Base-by-base conservation (phyloP, 2,113 vertebrate species). In the Lanius collurio region DNA sequence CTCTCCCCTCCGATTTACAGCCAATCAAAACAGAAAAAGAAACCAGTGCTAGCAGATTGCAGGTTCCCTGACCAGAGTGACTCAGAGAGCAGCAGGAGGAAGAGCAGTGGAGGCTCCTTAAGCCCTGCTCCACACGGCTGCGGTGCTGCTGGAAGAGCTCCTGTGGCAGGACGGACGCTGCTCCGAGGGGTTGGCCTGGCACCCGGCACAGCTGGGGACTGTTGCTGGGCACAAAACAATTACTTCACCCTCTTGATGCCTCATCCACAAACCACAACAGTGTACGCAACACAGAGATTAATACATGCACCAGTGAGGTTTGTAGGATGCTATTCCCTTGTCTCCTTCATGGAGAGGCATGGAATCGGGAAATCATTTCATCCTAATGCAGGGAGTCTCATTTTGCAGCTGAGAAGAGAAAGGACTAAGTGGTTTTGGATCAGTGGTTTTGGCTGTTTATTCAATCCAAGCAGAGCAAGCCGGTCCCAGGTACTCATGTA, bases 141-240 rank as follows among this genome's bases (percentile, higher is more conserved):
- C 3, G 1, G 7, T 12, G 19, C 64, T 3, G 3, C 26, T 70
- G 83, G 94, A 83, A 47, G 39, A 4, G 3, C 13, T 86, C 28
- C 64, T 11, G 3, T 0, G 7, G 44, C 1, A 15, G 91, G 73
- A 86, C 3, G 1, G 57, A 1, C 17, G 1, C 19, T 0, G n/a
- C 73, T 26, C 53, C 1, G 12, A 27, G 70, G 49, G 67, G 42
- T 67, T 10, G 4, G 84, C 76, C 46, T 4, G 0, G 89, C 76
- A 70, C 56, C 87, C 35, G 0, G 73, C 71, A 85, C 89, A 70
- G 84, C 89, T 69, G 75, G 79, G 86, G 39, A 37, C 88, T 18
- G 47, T 71, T 80, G 74, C 35, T 49, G 24, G 53, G 35, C 75
- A 90, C 91, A 63, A 22, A 76, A 81, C 90, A 84, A 64, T 82